Conservation (phyloP, 2,888 invertebrate genomes). For the Meandrusa payeni region DNA sequence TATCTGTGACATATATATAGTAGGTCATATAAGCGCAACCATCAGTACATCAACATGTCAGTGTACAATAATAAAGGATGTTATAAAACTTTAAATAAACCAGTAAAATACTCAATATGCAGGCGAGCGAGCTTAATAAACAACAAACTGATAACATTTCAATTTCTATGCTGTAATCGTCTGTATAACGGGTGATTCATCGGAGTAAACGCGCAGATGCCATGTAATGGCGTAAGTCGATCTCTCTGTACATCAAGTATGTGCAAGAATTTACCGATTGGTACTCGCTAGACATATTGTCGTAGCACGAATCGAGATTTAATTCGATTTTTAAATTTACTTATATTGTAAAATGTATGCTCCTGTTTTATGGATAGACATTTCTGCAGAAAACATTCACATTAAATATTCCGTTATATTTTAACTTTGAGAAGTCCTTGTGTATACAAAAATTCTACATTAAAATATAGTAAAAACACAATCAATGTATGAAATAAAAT, state of each 20-base stretch:
- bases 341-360: too few species aligned
- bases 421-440: too few species aligned
- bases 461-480: too few species aligned
- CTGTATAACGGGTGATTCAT: constrained; percentile 20
- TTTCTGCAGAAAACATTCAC: too few species aligned
- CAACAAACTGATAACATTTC: constrained; percentile 23
- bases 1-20: too few species aligned
- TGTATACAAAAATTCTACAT: too few species aligned
- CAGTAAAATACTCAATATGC: constrained; percentile 18
- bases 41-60: constrained; percentile 6
- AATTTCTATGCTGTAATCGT: constrained; percentile 23
- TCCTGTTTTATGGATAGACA: too few species aligned
- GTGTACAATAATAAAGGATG: constrained; percentile 8
- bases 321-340: too few species aligned
- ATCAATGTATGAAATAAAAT: too few species aligned
- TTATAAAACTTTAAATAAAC: constrained; percentile 5
- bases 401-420: too few species aligned
- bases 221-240: constrained; percentile 17
- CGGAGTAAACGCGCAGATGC: constrained; percentile 20
- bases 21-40: too few species aligned
- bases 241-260: constrained; percentile 5
- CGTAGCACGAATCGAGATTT: constrained; percentile 4
- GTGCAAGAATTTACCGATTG: not conserved
- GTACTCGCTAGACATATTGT: constrained; percentile 13
- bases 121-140: constrained; percentile 12